Evolutionary conservation across 2,797 vertebrate genomes (phyloP), one percentile per base, ranked within the genome.

Genomic region (Phrynocephalus forsythii): DNA sequence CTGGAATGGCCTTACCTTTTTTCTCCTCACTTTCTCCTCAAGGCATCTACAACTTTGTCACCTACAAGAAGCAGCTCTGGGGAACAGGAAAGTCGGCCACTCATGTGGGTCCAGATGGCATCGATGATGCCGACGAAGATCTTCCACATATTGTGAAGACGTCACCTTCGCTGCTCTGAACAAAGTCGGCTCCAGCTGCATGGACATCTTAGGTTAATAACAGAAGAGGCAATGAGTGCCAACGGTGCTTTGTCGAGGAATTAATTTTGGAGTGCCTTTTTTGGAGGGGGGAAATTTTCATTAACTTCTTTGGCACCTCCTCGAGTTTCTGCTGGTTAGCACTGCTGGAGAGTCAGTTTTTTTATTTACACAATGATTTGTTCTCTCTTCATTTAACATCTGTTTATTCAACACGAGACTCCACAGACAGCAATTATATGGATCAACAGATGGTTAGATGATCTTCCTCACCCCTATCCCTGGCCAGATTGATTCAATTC

Each of bases 21-120:
- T n/a, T 30, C 5, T 56, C 83, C 56, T 84, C 15, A 5, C 30
- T 78, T 68, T 83, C 56, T 84, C 10, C 52, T 60, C 3, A 48
- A 88, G 87, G 69, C 6, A 5, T 28, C 30, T 85, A 68, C 30
- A 73, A 88, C 56, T 4, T 85, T 2, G 5, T 85, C n/a, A 63
- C 24, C 72, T 84, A 88, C 78, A 88, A 88, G 44, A 68, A 26
- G 24, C 8, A 16, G 0, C 60, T 85, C n/a, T 88, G 87, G 87
- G 83, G 63, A 7, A 22, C 15, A 10, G 52, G 78, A 30, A 6
- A 5, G 2, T 81, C 71, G 6, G 15, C 22, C n/a, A 13, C 15
- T 24, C 38, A 22, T 6, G 24, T 75, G 28, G 16, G 2, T 66
- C 68, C 52, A 66, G 69, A 73, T 1, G 8, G 2, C 9, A 8